phyloP scores from a whole-genome alignment of 2,797 vertebrate species.

The Chelonia mydas region DNA sequence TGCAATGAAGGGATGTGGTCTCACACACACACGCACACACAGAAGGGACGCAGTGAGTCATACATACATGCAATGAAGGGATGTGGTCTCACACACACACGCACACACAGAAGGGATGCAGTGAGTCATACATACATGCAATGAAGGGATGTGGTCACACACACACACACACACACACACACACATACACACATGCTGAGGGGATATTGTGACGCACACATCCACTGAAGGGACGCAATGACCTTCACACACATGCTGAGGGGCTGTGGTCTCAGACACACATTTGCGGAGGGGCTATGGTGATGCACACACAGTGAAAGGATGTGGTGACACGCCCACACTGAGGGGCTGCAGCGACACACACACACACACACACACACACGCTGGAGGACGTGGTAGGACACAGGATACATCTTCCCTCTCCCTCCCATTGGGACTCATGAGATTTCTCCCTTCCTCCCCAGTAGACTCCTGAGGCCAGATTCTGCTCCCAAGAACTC shows the following conservation, averaged over 20 bases:
- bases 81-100: too few species aligned
- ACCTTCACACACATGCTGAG: fast-evolving
- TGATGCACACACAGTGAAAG: fast-evolving
- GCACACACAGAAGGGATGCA: too few species aligned
- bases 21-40: too few species aligned
- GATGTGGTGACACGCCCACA: fast-evolving
- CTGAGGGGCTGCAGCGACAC: background rate
- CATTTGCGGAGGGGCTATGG: background rate
- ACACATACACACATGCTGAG: too few species aligned
- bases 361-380: fast-evolving
- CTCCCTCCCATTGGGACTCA: background rate
- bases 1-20: too few species aligned
- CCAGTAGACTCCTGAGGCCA: background rate
- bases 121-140: too few species aligned
- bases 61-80: too few species aligned
- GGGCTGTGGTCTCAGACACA: background rate
- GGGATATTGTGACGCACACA: too few species aligned
- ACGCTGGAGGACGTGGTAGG: background rate
- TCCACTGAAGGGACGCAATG: background rate
- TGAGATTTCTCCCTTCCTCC: background rate
- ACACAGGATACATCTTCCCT: background rate
- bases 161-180: too few species aligned
- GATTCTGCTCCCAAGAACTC: background rate
- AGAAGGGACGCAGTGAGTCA: too few species aligned
- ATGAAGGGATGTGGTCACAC: too few species aligned